A percentile compares a stretch with the other conserved stretches of the same genome.
Evolutionary conservation across 2,113 vertebrate genomes (phyloP).

Genomic region (Motacilla tschutschensis): DNA sequence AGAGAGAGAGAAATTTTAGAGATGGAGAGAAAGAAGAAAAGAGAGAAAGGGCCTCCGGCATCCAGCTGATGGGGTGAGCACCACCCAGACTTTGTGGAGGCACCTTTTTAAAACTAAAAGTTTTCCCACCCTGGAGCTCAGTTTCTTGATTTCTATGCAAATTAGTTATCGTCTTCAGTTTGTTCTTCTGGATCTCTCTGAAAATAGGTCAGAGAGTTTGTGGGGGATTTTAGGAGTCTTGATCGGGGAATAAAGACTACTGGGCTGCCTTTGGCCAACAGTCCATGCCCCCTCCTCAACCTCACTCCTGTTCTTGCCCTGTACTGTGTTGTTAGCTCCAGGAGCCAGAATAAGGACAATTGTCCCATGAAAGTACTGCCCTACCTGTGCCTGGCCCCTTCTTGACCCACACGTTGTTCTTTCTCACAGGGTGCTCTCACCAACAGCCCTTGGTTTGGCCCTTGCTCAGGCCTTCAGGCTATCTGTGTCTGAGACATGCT

Average conservation of each 20-base stretch:
- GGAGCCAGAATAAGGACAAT: background rate
- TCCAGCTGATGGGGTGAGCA: background rate
- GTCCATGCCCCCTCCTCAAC: fast-evolving
- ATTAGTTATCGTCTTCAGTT: background rate
- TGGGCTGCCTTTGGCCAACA: background rate
- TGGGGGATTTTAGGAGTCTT: background rate
- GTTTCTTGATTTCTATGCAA: background rate
- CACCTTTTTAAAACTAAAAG: background rate
- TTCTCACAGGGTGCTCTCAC: background rate
- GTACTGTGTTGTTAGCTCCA: background rate
- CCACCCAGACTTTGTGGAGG: background rate
- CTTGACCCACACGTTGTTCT: background rate
- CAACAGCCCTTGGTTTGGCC: background rate
- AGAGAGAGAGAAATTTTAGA: background rate
- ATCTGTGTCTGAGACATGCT: fast-evolving
- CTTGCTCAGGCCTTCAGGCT: background rate
- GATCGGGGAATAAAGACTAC: background rate
- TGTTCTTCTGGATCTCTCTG: background rate
- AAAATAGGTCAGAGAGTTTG: background rate
- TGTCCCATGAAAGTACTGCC: background rate
- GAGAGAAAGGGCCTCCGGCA: fast-evolving
- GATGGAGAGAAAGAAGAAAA: background rate
- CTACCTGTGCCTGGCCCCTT: background rate
- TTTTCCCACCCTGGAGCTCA: background rate
- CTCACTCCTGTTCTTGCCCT: background rate